These are phyloP conservation scores for Mormyrus proboscirostris DNA, from an alignment of 2,797 vertebrate species.

Conservation along the genomic window DNA sequence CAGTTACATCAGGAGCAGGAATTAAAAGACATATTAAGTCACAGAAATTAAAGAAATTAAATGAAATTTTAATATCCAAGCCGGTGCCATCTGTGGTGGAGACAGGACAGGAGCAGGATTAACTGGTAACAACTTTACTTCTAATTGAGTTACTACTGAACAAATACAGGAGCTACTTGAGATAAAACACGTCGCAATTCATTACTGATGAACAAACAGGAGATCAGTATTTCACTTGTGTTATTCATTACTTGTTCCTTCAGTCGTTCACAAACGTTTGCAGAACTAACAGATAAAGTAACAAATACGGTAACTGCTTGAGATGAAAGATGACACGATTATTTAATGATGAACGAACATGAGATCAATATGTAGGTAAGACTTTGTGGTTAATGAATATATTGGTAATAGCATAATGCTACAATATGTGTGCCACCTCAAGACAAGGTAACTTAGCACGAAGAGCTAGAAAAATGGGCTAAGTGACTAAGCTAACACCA, in stretches of 20 bases:
- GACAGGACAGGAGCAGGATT: not conserved
- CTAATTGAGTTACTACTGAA: not conserved
- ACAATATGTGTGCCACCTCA: not conserved
- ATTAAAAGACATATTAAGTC: not conserved
- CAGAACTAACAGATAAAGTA: not conserved
- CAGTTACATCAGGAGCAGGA: not conserved
- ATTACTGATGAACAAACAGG: not conserved
- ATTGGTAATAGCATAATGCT: not conserved
- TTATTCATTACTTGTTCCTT: not conserved
- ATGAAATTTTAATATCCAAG: not conserved
- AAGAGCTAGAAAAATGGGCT: constrained; percentile 28
- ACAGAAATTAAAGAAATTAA: not conserved
- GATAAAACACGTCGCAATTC: not conserved
- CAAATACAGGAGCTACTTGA: not conserved
- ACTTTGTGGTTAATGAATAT: not conserved
- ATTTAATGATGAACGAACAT: not conserved
- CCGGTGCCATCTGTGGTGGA: not conserved
- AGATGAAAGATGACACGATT: not conserved
- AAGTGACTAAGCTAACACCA: constrained; percentile 76
- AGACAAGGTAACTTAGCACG: not conserved
- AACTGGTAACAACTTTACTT: not conserved
- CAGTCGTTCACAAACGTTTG: not conserved
- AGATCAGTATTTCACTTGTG: not conserved
- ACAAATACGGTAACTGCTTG: not conserved
- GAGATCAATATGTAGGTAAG: not conserved